Evolutionary conservation across 2,888 invertebrate species (phyloP), one percentile per base, ranked within the genome.

Genomic region (Tortricodes alternella): DNA sequence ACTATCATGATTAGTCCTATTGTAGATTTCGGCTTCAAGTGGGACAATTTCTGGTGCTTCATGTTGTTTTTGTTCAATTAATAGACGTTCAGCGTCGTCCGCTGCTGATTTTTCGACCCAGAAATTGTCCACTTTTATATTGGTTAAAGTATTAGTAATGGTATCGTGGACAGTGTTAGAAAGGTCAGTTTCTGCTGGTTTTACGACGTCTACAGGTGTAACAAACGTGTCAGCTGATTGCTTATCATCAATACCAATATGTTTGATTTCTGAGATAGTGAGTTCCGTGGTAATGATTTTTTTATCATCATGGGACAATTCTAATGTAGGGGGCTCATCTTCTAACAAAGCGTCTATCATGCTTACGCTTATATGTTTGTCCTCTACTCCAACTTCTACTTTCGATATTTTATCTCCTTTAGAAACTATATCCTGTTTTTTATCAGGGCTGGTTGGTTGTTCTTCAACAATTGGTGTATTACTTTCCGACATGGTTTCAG

Each of bases 31-130:
- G 15, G 57, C 60, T 60, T 65, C 56, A 13, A 55, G 48, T 38
- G 60, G 27, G 53, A 46, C 34, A 46, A 39, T 43, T 23, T 41
- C 35, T 23, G 35, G 44, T 24, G 29, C 41, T 15, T 53, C 43
- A 35, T 72, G 75, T 32, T 72, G 65, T 53, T 78, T 72, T 62
- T 81, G 76, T 44, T 74, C 65, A 48, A 73, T 51, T 49, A 82
- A 63, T 56, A 70, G 58, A 62, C 74, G 67, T 78, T 95, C 94
- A 13, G 94, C 93, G 61, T 94, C 92, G 66, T 93, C 91, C 60
- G 92, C 86, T 18, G 83, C 66, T 59, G 85, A 84, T 76, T 93
- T 94, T 49, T 92, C 86, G 11, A 88, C 74, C 94, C 93, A 94
- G 72, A 94, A 93, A 34, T 89, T 86, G 65, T 92, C 89, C 62